Evolutionary conservation across 1,140 invertebrate species (phyloP).

Genomic region (Mya arenaria): DNA sequence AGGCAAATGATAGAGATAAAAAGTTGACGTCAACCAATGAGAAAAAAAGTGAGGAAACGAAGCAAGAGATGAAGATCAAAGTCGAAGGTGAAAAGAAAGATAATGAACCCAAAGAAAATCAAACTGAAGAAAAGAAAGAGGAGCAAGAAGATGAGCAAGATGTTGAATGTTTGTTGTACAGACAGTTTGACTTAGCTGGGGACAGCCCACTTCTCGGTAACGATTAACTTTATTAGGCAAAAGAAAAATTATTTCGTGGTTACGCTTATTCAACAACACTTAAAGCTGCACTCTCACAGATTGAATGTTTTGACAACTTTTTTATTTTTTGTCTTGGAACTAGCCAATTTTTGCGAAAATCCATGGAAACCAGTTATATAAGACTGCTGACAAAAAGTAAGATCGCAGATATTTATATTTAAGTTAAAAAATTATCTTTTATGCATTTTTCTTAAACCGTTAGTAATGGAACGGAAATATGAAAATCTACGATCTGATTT

Average conservation of each 20-base stretch:
- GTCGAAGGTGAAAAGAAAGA: not conserved
- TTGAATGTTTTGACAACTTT: not conserved
- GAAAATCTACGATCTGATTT: no score
- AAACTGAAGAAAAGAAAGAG: conserved; percentile 6
- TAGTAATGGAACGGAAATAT: no score
- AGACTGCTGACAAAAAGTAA: no score
- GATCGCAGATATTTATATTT: no score
- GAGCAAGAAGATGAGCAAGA: conserved; percentile 1
- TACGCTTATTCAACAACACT: no score
- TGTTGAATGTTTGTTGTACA: conserved; percentile 47
- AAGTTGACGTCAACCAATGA: not conserved
- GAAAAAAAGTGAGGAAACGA: not conserved
- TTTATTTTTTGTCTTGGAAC: not conserved
- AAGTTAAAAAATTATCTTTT: no score
- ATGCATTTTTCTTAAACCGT: no score
- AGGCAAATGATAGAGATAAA: not conserved
- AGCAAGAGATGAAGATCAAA: not conserved
- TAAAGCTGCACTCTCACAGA: not conserved
- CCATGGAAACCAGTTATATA: no score
- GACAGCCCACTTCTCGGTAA: conserved; percentile 33
- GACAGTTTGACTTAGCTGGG: not conserved
- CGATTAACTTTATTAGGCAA: no score
- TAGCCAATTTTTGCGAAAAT: not conserved
- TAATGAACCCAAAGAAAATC: not conserved
- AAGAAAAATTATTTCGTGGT: no score